Conservation (phyloP, 2,888 invertebrate genomes). For the Coleophora flavipennella region DNA sequence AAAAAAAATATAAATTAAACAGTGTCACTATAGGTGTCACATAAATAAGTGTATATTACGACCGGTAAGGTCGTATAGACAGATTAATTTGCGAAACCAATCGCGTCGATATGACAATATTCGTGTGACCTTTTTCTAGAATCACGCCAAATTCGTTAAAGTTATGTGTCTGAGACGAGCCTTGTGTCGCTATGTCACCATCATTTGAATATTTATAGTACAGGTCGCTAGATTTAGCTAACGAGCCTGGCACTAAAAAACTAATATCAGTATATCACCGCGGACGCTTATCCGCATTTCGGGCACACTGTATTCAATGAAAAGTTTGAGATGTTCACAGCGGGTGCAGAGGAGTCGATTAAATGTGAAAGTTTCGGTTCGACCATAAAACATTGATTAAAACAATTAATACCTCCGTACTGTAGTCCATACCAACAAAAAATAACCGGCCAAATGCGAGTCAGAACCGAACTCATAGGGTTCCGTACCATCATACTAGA, state of each 20-base stretch:
- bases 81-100: slow-evolving; percentile 30
- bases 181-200: slow-evolving; percentile 39
- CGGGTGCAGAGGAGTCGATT: slow-evolving; percentile 35
- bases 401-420: too few species aligned
- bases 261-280: slow-evolving; percentile 64
- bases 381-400: too few species aligned
- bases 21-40: slow-evolving; percentile 9
- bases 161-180: slow-evolving; percentile 12
- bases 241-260: slow-evolving; percentile 54
- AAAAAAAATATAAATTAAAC: too few species aligned
- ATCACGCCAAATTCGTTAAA: slow-evolving; percentile 20
- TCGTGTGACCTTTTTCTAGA: slow-evolving; percentile 19
- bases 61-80: slow-evolving; percentile 25
- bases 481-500: too few species aligned
- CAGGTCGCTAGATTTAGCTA: slow-evolving; percentile 50
- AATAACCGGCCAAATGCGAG: too few species aligned
- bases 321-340: slow-evolving; percentile 40
- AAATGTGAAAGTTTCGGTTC: slow-evolving; percentile 10
- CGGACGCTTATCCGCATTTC: slow-evolving; percentile 45
- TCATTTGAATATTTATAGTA: slow-evolving; percentile 55
- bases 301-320: slow-evolving; percentile 46
- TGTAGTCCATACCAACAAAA: too few species aligned
- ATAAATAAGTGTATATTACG: slow-evolving; percentile 16
- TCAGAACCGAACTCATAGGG: too few species aligned
- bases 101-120: slow-evolving; percentile 16